Base-by-base conservation (phyloP, 2,888 invertebrate genomes). In the Meliscaeva auricollis region DNA sequence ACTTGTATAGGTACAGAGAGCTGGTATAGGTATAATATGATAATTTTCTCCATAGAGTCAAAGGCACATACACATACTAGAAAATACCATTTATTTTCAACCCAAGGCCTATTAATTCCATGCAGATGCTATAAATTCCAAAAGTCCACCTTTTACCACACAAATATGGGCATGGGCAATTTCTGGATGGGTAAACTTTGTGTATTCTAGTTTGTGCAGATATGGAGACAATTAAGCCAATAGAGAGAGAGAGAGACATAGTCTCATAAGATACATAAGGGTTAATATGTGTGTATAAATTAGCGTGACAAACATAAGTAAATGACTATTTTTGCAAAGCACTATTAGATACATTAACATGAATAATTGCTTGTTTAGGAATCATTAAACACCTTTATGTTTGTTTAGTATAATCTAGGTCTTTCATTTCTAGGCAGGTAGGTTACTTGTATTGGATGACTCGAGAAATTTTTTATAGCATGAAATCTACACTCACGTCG, bases 111-210 rank as follows among this genome's bases (percentile, higher is more conserved):
- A 82, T 82, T 77, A 68, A 77, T 82, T 72, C 72, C 52, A 77
- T 82, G 82, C 82, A 82, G 82, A 77, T 82, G 68, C 78, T 48
- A 82, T 82, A 82, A 82, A 77, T 82, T 73, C 38, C 17, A 22
- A 66, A 76, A 72, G 66, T 73, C 52, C 62, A 73, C 54, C 82
- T 54, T 66, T 68, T 54, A 64, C 60, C 32, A 22, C 32, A 68
- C 58, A 35, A 2, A 20, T 32, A 4, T 32, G 15, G 13, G 11
- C 17, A 15, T 17, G n/a, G n/a, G n/a, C n/a, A n/a, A n/a, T n/a
- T n/a, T n/a, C n/a, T n/a, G n/a, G n/a, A 75, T 60, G 76, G 48
- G 48, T 41, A 70, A 72, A 54, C 66, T 48, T 38, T 30, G 17
- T 60, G 15, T 2, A 9, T 15, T 44, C 15, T 15, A 4, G 35